Conservation (phyloP, 2,113 vertebrate genomes). For the Sebastes fasciatus region DNA sequence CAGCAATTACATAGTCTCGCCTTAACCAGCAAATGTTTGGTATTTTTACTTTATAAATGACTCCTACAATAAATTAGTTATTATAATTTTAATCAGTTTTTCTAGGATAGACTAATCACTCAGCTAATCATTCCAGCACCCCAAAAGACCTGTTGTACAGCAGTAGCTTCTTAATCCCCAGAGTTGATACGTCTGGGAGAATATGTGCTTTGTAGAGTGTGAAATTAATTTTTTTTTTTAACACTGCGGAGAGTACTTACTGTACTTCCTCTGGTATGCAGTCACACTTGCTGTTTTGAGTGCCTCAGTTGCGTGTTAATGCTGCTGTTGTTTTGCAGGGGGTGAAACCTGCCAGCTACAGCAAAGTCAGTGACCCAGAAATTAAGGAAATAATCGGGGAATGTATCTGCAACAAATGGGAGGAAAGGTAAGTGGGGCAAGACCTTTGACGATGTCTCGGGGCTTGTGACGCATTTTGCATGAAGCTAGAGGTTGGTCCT, state of each 20-base stretch:
- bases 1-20: background rate
- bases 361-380: slow-evolving; percentile 95
- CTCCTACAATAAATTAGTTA: background rate
- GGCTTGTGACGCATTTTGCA: background rate
- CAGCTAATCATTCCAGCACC: background rate
- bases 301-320: background rate
- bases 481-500: slow-evolving; percentile 17
- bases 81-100: background rate
- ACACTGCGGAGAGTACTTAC: background rate
- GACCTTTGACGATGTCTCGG: background rate
- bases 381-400: slow-evolving; percentile 99
- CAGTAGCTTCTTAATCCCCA: slow-evolving; percentile 2
- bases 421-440: slow-evolving; percentile 91
- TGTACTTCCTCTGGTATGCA: background rate
- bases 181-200: background rate
- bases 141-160: background rate
- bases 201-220: slow-evolving; percentile 9
- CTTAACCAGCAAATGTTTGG: background rate
- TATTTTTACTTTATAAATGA: background rate
- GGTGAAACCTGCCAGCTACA: slow-evolving; percentile 97
- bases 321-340: slow-evolving; percentile 83
- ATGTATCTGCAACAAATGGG: slow-evolving; percentile 96
- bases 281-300: slow-evolving; percentile 1
- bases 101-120: background rate
- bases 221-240: slow-evolving; percentile 17